phyloP scores from a whole-genome alignment of 2,888 invertebrate genomes.

The Platycheirus rosarum region DNA sequence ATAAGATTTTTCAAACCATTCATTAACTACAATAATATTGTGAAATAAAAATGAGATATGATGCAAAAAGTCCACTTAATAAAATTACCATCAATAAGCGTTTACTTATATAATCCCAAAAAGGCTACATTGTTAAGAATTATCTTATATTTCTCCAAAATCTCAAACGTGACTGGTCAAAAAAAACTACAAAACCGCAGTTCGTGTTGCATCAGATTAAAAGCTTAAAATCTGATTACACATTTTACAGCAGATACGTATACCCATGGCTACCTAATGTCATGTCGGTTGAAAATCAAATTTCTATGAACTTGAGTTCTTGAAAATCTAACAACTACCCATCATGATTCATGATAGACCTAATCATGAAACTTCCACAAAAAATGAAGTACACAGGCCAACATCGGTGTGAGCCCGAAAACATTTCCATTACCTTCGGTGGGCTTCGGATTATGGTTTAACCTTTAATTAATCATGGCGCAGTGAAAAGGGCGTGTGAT shows the following conservation, averaged over 20 bases:
- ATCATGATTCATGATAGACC: conserved; percentile 16
- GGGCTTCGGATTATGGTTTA: conserved; percentile 32
- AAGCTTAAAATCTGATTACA: conserved; percentile 49
- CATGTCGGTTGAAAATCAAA: conserved; percentile 24
- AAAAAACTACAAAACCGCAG: conserved; percentile 38
- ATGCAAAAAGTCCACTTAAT: not conserved
- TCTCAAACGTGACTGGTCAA: conserved; percentile 35
- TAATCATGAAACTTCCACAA: conserved; percentile 29
- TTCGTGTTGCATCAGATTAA: conserved; percentile 54
- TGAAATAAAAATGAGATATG: not conserved
- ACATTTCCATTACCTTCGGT: conserved; percentile 53
- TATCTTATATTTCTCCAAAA: conserved; percentile 32
- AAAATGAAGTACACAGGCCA: conserved; percentile 15
- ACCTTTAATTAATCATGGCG: conserved; percentile 56
- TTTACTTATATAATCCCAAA: conserved; percentile 22
- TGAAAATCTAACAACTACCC: conserved; percentile 17
- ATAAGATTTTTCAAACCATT: conserved; percentile 1
- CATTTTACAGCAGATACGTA: conserved; percentile 1
- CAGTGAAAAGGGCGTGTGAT: conserved; percentile 50
- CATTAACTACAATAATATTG: conserved; percentile 8
- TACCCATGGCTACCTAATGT: conserved; percentile 14
- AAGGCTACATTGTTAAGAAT: conserved; percentile 22
- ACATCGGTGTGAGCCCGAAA: conserved; percentile 7
- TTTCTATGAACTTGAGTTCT: conserved; percentile 50
- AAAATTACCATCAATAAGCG: conserved; percentile 17